Evolutionary conservation across 2,113 vertebrate genomes (phyloP).

Genomic region (Cynoglossus semilaevis): DNA sequence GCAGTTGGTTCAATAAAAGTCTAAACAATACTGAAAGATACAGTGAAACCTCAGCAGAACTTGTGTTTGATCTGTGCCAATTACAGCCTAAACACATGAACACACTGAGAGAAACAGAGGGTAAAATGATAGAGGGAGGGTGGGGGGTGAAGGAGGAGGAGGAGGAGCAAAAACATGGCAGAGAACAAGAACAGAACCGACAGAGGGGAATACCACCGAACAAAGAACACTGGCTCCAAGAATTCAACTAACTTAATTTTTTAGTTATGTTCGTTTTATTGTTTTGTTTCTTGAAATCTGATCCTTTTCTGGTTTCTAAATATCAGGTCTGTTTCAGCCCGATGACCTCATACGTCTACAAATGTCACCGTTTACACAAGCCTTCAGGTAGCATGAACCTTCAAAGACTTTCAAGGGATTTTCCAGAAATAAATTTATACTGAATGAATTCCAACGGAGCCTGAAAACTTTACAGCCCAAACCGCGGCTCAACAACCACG

Average conservation of each 20-base stretch:
- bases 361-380: no score
- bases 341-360: neutral
- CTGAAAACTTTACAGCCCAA: neutral
- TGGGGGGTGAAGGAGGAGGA: neutral
- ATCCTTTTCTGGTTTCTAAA: neutral
- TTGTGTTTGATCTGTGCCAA: slow-evolving; percentile 21
- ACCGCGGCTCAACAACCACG: no score
- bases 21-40: slow-evolving; percentile 17
- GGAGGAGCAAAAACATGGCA: slow-evolving; percentile 1
- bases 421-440: no score
- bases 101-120: neutral
- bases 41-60: slow-evolving; percentile 23
- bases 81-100: slow-evolving; percentile 9
- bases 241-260: slow-evolving; percentile 1
- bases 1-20: slow-evolving; percentile 4
- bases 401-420: no score
- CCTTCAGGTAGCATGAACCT: no score
- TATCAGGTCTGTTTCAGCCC: neutral
- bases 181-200: neutral
- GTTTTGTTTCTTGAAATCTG: neutral
- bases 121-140: neutral
- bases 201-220: slow-evolving; percentile 7
- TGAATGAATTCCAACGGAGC: neutral
- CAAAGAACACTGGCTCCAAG: neutral
- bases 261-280: neutral